These are phyloP conservation scores for Cirrhinus molitorella DNA, from an alignment of 2,797 vertebrate genomes.

Conservation along the genomic window DNA sequence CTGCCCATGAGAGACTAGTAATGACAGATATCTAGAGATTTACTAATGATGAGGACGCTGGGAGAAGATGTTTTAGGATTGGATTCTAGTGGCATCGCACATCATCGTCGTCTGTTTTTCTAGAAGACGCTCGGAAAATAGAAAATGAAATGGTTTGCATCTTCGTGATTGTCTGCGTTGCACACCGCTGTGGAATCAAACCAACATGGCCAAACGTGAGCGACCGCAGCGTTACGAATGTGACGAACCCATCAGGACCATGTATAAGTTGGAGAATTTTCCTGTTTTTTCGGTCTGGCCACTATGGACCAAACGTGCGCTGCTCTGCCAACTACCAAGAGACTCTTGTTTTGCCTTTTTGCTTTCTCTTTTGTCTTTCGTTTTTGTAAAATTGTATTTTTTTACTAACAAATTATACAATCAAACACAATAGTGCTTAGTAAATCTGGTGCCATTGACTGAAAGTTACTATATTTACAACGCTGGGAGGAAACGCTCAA, in stretches of 20 bases:
- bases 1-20: constrained; percentile 35
- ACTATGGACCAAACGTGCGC: constrained; percentile 37
- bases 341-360: constrained; percentile 50
- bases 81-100: constrained; percentile 76
- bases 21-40: constrained; percentile 42
- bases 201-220: background rate
- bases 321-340: constrained; percentile 35
- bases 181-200: constrained; percentile 49
- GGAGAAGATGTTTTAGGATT: constrained; percentile 72
- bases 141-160: constrained; percentile 66
- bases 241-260: constrained; percentile 26
- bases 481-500: constrained; percentile 23
- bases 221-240: background rate
- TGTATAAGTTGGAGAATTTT: background rate
- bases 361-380: constrained; percentile 34
- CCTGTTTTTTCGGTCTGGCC: background rate
- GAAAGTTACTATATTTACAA: constrained; percentile 1
- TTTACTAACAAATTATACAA: constrained; percentile 59
- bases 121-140: constrained; percentile 33
- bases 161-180: constrained; percentile 38
- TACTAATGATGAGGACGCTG: constrained; percentile 39
- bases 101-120: constrained; percentile 66
- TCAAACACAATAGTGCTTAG: background rate
- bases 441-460: constrained; percentile 38
- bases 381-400: constrained; percentile 57